phyloP scores from a whole-genome alignment of 2,113 vertebrate species.

The Oncorhynchus masou region DNA sequence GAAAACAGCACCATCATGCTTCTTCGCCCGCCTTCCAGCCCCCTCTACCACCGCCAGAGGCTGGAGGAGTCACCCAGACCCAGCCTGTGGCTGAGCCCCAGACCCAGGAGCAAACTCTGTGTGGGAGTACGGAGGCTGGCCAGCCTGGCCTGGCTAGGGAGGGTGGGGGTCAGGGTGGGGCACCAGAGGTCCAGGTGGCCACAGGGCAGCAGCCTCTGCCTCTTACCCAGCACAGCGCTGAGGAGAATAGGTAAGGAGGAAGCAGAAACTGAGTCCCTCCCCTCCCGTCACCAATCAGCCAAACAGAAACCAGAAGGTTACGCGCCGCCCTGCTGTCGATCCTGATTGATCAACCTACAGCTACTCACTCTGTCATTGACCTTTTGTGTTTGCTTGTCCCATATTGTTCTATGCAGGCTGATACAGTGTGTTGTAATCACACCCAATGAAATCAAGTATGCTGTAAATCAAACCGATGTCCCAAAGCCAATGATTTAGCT shows the following conservation, averaged over 20 bases:
- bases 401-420: too few species aligned
- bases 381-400: too few species aligned
- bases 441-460: too few species aligned
- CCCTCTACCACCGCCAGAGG: slow-evolving; percentile 83
- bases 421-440: too few species aligned
- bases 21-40: slow-evolving; percentile 89
- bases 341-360: too few species aligned
- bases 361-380: too few species aligned
- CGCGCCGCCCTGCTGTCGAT: neutral
- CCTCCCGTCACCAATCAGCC: slow-evolving; percentile 71
- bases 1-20: slow-evolving; percentile 87
- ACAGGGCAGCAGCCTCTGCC: slow-evolving; percentile 76
- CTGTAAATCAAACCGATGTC: too few species aligned
- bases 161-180: slow-evolving; percentile 56
- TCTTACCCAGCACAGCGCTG: slow-evolving; percentile 70
- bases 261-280: slow-evolving; percentile 42
- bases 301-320: slow-evolving; percentile 39
- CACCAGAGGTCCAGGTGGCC: slow-evolving; percentile 57
- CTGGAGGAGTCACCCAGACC: slow-evolving; percentile 57
- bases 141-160: slow-evolving; percentile 64
- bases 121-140: slow-evolving; percentile 72
- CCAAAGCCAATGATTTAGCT: neutral
- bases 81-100: slow-evolving; percentile 54
- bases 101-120: slow-evolving; percentile 45
- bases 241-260: slow-evolving; percentile 89